Evolutionary conservation across 92 coral and sea anemone species (phyloP), one percentile per base, ranked within the genome.

Genomic region (Actinernus sp.): DNA sequence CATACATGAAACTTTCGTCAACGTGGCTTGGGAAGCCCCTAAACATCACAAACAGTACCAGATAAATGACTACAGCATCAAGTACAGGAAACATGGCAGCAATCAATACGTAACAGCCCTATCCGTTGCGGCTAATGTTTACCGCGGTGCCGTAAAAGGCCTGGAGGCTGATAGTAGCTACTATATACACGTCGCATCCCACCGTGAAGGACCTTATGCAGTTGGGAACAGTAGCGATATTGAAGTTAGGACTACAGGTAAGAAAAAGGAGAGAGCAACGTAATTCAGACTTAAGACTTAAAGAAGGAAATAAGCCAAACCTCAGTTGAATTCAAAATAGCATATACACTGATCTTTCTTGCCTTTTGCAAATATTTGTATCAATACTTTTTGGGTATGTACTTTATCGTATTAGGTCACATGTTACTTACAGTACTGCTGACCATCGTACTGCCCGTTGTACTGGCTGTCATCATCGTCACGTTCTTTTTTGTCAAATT

Each of bases 371-470:
- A n/a, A n/a, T n/a, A n/a, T n/a, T n/a, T n/a, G n/a, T n/a, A n/a
- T n/a, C n/a, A n/a, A n/a, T n/a, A n/a, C n/a, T n/a, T n/a, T n/a
- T n/a, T n/a, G n/a, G n/a, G n/a, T n/a, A n/a, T n/a, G n/a, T n/a
- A n/a, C n/a, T n/a, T n/a, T n/a, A n/a, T n/a, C n/a, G n/a, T n/a
- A n/a, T 2, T n/a, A n/a, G n/a, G n/a, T n/a, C n/a, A n/a, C n/a
- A 44, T 66, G 71, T 30, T 70, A 40, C 19, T 51, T 2, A 19
- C 32, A 22, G 43, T 74, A 1, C 17, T 86, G 29, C 64, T 86
- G 20, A 54, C 56, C 52, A 50, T 68, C 25, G 80, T 60, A 40
- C 39, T 81, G 0, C 88, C 88, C 1, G 5, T 81, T 0, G 67
- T 27, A 7, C 29, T 86, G 21, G 61, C 61, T 23, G 18, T 74